Percentiles rank a stretch among this genome's conserved stretches.
Evolutionary conservation across 1,140 invertebrate genomes (phyloP).

Genomic region (Diuraphis noxia): DNA sequence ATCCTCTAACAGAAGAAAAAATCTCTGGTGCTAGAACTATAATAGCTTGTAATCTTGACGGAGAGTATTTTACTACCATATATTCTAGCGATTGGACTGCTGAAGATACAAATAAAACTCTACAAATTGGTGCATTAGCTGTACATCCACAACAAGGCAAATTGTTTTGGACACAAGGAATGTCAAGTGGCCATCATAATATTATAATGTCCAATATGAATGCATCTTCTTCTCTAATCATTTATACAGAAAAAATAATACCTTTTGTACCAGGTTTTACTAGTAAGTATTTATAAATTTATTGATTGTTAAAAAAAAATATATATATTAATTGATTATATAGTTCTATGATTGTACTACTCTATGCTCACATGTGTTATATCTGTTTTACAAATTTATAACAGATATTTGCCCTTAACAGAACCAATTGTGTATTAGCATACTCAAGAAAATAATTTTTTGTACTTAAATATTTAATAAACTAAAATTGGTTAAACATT

Average conservation of each 20-base stretch:
- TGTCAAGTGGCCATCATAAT: conserved; percentile 48
- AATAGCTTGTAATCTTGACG: conserved; percentile 71
- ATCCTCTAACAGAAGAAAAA: conserved; percentile 57
- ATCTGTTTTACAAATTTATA: background rate
- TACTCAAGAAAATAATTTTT: background rate
- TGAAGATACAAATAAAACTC: conserved; percentile 32
- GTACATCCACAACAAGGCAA: conserved; percentile 67
- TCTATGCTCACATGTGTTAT: background rate
- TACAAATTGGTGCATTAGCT: conserved; percentile 63
- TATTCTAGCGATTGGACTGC: conserved; percentile 54
- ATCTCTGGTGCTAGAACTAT: conserved; percentile 64
- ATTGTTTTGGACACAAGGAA: conserved; percentile 66
- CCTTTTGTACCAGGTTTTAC: conserved; percentile 41
- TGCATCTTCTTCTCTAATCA: background rate
- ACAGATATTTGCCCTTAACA: background rate
- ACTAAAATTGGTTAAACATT: background rate
- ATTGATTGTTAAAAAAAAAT: conserved; percentile 1
- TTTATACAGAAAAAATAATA: conserved; percentile 47
- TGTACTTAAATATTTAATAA: background rate
- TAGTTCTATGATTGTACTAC: background rate
- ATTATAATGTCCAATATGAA: conserved; percentile 51
- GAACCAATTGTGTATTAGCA: background rate
- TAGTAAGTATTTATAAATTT: conserved; percentile 28
- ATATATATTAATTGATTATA: background rate
- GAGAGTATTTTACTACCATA: conserved; percentile 68